phyloP scores from a whole-genome alignment of 37 sponge, comb jelly and placozoan species.

The Aplysina aerophoba region DNA sequence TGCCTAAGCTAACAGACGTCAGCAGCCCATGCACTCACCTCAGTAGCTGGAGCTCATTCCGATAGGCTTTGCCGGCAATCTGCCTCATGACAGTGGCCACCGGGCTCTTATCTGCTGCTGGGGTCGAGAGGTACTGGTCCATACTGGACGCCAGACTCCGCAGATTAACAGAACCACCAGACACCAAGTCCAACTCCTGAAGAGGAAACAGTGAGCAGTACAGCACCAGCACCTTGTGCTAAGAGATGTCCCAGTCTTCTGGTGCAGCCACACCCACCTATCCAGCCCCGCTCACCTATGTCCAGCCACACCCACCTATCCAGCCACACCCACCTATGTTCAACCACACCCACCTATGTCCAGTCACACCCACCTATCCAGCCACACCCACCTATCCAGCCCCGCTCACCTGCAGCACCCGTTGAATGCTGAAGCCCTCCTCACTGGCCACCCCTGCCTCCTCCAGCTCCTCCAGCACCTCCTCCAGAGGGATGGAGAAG shows the following conservation, averaged over 20 bases:
- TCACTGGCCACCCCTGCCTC: not conserved
- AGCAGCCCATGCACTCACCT: not conserved
- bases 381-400: too few relatives aligned
- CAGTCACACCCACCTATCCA: too few relatives aligned
- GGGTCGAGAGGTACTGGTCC: slow-evolving; percentile 25
- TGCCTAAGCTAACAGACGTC: too few relatives aligned
- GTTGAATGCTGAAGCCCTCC: not conserved
- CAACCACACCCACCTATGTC: too few relatives aligned
- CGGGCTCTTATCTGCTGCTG: not conserved
- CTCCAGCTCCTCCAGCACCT: slow-evolving; percentile 16
- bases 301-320: too few relatives aligned
- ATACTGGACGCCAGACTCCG: not conserved
- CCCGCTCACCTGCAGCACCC: slow-evolving; percentile 5
- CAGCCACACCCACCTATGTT: too few relatives aligned
- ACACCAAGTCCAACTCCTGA: slow-evolving; percentile 15
- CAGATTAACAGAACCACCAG: not conserved
- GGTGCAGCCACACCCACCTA: too few relatives aligned
- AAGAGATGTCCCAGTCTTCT: too few relatives aligned
- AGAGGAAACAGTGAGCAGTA: not conserved
- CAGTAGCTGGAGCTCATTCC: not conserved
- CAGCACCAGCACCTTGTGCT: too few relatives aligned
- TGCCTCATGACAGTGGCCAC: not conserved
- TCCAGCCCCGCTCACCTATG: too few relatives aligned
- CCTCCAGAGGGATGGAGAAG: slow-evolving; percentile 8
- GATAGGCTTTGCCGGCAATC: slow-evolving; percentile 14